Base-by-base conservation (phyloP, 1,140 invertebrate species). In the Papilio glaucus region DNA sequence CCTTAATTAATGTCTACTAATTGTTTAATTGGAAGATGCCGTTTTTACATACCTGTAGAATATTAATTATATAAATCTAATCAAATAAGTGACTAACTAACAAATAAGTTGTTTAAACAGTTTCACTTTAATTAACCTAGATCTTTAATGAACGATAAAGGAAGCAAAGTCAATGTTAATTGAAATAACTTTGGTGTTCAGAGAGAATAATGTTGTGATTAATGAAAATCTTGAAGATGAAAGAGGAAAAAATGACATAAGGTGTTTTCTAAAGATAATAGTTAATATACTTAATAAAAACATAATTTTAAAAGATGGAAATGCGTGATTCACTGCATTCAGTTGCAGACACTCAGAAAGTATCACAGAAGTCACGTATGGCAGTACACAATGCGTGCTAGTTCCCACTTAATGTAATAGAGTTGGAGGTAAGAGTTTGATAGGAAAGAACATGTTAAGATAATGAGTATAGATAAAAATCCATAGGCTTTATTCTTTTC, bases 351-450 rank as follows among this genome's bases (percentile, higher is more conserved):
- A n/a, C 49, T 26, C 49, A 57, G 49, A 57, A 57, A 24, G 49
- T 24, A 57, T 24, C 18, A 24, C 49, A 57, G 49, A 24, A 57
- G 49, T 57, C 49, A 57, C 49, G 49, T 57, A 24, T 57, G 49
- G 49, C 21, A 10, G 49, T 57, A 57, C 9, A 57, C 49, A 57
- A 57, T 57, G 24, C 49, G 4, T 57, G 49, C 24, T 24, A 24
- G 21, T 57, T 57, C 49, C 7, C 49, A 24, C 18, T 53, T 21
- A 53, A 26, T 49, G 15, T 15, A 49, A 18, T 18, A 24, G 15
- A 10, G n/a, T n/a, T n/a, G n/a, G 45, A 49, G 49, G 49, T 57
- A 21, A 57, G 49, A 24, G 21, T 57, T 57, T 13, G 21, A 57
- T 24, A 57, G 24, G 49, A 57, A 57, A 57, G 9, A 24, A 57